Base-by-base conservation (phyloP, 2,113 vertebrate species). In the Gallinago paraguaiae region DNA sequence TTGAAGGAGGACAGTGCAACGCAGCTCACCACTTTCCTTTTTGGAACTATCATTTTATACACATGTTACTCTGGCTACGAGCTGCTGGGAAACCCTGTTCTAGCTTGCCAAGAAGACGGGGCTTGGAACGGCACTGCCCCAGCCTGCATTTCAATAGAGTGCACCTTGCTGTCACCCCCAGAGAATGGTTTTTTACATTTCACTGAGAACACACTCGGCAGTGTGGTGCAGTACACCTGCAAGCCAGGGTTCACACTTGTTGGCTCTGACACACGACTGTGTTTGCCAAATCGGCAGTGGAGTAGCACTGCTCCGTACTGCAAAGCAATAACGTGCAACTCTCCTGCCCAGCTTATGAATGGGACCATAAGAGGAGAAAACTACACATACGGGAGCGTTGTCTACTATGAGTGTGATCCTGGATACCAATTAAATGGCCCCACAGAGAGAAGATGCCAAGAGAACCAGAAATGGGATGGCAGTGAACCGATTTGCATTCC, bases 91-190 rank as follows among this genome's bases (percentile, higher is more conserved):
- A 96, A 94, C 60, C 97, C 98, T 10, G 8, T 97, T 48, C 88
- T 99, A 75, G 80, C 98, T 86, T 99, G 99, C 96, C 98, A 98
- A 93, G 99, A 99, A 95, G 98, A 99, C 33, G 99, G 99, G 2
- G 96, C 97, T 23, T 99, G 99, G 99, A 99, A 99, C 1, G 99
- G 99, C n/a, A 99, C 98, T 11, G 99, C 99, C 3, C 99, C 99
- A 0, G 74, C 95, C 10, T 99, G 99, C 50, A 63, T 98, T 68
- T 99, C 98, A 0, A 97, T 99, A 37, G 98, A 99, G 88, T 99
- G 99, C 71, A 95, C 98, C 64, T 94, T 98, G 8, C 98, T 99
- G 0, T 74, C 96, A 10, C 92, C 90, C 39, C 99, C 99, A 5
- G 97, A 99, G 88, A 98, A 99, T 1, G 99, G 99, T 14, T 97